A percentile compares a stretch with the other conserved stretches of the same genome.
phyloP scores from a whole-genome alignment of 2,113 vertebrate genomes.

The Pipra filicauda region DNA sequence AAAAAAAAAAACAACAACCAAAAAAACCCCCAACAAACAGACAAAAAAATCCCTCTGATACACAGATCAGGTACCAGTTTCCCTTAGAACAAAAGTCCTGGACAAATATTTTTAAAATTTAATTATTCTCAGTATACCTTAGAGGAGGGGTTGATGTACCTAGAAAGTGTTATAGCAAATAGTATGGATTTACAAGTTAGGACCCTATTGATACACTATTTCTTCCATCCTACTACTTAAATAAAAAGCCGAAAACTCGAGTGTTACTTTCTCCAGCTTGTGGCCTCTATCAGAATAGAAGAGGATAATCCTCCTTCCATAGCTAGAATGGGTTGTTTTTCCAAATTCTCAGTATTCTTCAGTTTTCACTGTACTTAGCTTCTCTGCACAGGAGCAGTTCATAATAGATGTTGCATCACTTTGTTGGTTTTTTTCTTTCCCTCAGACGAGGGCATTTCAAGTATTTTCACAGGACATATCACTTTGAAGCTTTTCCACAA shows the following conservation, averaged over 20 bases:
- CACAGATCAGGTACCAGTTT: background rate
- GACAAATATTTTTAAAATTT: background rate
- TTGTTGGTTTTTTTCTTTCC: background rate
- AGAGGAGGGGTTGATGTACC: background rate
- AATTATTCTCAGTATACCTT: background rate
- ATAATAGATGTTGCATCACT: rapidly evolving
- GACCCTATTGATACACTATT: background rate
- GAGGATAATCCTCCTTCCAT: background rate
- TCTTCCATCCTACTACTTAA: background rate
- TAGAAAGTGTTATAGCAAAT: background rate
- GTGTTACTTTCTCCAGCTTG: background rate
- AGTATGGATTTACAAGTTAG: background rate
- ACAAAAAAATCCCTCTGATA: background rate
- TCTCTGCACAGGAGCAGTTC: background rate
- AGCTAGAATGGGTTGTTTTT: background rate
- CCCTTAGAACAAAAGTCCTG: background rate
- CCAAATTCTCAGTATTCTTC: background rate
- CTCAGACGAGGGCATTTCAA: background rate
- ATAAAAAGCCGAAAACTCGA: background rate
- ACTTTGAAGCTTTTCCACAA: background rate
- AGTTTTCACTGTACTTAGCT: background rate
- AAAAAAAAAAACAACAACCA: background rate
- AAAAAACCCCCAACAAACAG: background rate
- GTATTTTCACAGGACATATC: background rate
- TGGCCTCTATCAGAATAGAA: background rate